Evolutionary conservation across 1,140 invertebrate species (phyloP), one percentile per base, ranked within the genome.

Genomic region (Atopsyche davidsoni): DNA sequence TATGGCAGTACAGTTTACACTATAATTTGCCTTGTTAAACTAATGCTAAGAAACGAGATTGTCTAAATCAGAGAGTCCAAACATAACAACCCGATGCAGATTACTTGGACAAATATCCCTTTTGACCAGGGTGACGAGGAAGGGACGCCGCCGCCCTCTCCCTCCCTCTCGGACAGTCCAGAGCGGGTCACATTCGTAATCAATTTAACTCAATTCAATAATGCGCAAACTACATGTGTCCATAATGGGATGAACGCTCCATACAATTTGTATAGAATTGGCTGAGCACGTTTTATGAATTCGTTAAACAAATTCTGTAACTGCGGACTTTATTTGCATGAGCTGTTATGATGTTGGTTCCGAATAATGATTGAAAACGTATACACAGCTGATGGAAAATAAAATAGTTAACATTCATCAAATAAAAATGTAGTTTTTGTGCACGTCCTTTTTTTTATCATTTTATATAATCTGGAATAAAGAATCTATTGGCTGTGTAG

Each of bases 121-220:
- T 13, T 13, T n/a, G 45, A n/a, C 24, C 35, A n/a, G 11, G 21
- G 1, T 34, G 11, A 0, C 1, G 2, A 22, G 42, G 21, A 34
- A 25, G 17, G 38, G 21, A n/a, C 21, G 17, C 25, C 41, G 25
- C 13, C 38, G 23, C 38, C 38, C 1, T 19, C 38, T 21, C 19
- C 9, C 18, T 18, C 19, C 3, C 4, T 38, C 10, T 14, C 10
- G 35, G 35, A 38, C 4, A 14, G 35, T 14, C 36, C 4, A 13
- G 13, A 18, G 3, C 38, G 10, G 22, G 48, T 38, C 46, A 47
- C 46, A 43, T 32, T 50, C 46, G 46, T 55, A 55, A 55, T 55
- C 53, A 55, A 55, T 55, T 55, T 49, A 49, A 49, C 53, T 48
- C 40, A 45, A 55, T 49, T 45, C 53, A 49, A 40, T 43, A 50